Evolutionary conservation across 2,888 invertebrate species (phyloP).

Genomic region (Athalia cordata): DNA sequence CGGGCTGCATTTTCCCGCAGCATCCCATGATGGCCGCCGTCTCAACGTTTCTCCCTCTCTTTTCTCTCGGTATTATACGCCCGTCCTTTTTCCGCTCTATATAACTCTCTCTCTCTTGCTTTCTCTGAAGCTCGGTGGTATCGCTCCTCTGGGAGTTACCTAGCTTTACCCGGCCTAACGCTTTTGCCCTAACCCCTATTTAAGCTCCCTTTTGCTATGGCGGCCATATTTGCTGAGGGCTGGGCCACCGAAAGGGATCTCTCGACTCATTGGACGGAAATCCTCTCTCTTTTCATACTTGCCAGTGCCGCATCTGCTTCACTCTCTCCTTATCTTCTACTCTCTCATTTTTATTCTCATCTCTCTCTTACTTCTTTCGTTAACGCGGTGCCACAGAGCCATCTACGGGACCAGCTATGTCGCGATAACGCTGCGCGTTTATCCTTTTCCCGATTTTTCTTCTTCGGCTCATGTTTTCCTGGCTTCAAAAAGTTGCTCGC

Average conservation of each 20-base stretch:
- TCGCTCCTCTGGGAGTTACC: slow-evolving; percentile 31
- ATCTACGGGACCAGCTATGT: slow-evolving; percentile 49
- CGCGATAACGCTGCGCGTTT: slow-evolving; percentile 46
- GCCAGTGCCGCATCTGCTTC: slow-evolving; percentile 41
- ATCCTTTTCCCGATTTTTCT: slow-evolving; percentile 49
- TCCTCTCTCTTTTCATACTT: slow-evolving; percentile 23
- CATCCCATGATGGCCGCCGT: slow-evolving; percentile 70
- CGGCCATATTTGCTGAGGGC: slow-evolving; percentile 72
- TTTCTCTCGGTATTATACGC: slow-evolving; percentile 46
- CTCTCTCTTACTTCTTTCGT: slow-evolving; percentile 61
- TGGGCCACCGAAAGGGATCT: slow-evolving; percentile 68
- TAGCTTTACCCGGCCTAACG: slow-evolving; percentile 56
- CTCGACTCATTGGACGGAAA: slow-evolving; percentile 68
- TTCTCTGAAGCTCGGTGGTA: slow-evolving; percentile 47
- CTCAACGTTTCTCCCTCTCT: slow-evolving; percentile 59
- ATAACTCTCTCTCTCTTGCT: slow-evolving; percentile 45
- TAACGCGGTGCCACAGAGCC: slow-evolving; percentile 41
- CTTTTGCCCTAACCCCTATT: slow-evolving; percentile 60
- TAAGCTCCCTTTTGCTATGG: slow-evolving; percentile 64
- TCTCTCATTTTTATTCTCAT: slow-evolving; percentile 62
- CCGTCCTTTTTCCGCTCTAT: slow-evolving; percentile 22
- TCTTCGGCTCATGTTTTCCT: slow-evolving; percentile 45
- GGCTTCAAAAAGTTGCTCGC: slow-evolving; percentile 46
- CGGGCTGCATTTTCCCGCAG: slow-evolving; percentile 57
- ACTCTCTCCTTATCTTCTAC: slow-evolving; percentile 50